Base-by-base conservation (phyloP, 2,113 vertebrate genomes). In the Gavia stellata region DNA sequence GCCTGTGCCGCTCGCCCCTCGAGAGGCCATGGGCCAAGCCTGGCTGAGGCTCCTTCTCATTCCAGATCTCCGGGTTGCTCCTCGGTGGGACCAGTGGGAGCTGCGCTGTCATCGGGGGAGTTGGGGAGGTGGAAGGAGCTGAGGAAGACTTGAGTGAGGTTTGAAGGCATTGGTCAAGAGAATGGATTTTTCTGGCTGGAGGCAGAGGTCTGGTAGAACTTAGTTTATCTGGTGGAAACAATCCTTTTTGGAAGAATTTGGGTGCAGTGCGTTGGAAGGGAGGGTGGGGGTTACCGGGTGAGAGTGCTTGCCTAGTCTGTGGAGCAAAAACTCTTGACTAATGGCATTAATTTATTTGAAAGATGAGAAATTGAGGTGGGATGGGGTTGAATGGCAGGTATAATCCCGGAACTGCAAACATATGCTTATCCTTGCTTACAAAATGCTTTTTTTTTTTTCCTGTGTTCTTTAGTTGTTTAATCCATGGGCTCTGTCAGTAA, bases 41-140 rank as follows among this genome's bases (percentile, higher is more conserved):
- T 28, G 17, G 23, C 45, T 53, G 20, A 40, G 61, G 45, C 21
- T 75, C 31, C 23, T 20, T 38, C 55, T 17, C 4, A 38, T 47
- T 25, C 63, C 24, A 8, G 33, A 7, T 31, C 68, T 47, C 25
- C 52, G n/a, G 25, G 18, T 44, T 44, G 34, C 28, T 45, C 36
- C 16, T 4, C 3, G 1, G n/a, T 47, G 40, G n/a, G 40, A 47
- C 44, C 31, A 3, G 31, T 4, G 11, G 38, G 40, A 73, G 5
- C 34, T 42, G 25, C 56, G 59, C 21, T 10, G 17, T 31, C 14
- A 10, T 56, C 8, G 4, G 28, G 12, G 58, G 29, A 40, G 34
- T 8, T 49, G 58, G 9, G 17, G 38, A 0, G 21, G 31, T 0
- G 11, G 31, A n/a, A 55, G 55, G 61, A 68, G 25, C 26, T 0